Evolutionary conservation across 2,888 invertebrate genomes (phyloP), one percentile per base, ranked within the genome.

Genomic region (Cecidostiba fungosa): DNA sequence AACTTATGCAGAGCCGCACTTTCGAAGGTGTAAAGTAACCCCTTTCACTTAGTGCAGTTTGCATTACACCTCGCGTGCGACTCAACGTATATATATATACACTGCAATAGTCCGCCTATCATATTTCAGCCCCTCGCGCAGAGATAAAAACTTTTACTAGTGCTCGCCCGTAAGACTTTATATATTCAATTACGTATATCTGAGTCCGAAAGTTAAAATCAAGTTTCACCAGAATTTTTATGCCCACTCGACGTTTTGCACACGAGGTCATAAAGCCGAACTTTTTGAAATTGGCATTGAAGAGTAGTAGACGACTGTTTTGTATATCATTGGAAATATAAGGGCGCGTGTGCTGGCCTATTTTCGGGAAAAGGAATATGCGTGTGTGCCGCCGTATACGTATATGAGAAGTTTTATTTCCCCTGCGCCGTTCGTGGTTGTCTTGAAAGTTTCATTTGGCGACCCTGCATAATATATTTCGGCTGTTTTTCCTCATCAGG

Each of bases 71-170:
- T 66, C 16, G 66, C 66, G 54, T 66, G 47, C 8, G 29, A 29
- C 66, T 66, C 66, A 26, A 26, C 1, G 50, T 16, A 1, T 50
- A 50, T n/a, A 1, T 50, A 19, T n/a, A 54, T 50, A 50, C 5
- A 50, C 19, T 0, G 19, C 19, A 50, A 19, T 16, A 16, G 16
- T 4, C 5, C 16, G 50, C 12, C 54, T 59, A 82, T 82, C 82
- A 10, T 54, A 77, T 83, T 83, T 83, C 77, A 77, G 54, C 26
- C 43, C 29, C 26, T 70, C 54, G 54, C 16, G 5, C 29, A 39
- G 66, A 83, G 83, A 83, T 83, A 83, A 83, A 77, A 83, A 83
- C 32, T 83, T 83, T 82, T 26, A n/a, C n/a, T n/a, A 36, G 10
- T 16, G 54, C 54, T 12, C 23, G 66, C 16, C 76, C 10, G 50